These are phyloP conservation scores for Cervus canadensis DNA, from an alignment of 2,113 vertebrate species.

Conservation along the genomic window DNA sequence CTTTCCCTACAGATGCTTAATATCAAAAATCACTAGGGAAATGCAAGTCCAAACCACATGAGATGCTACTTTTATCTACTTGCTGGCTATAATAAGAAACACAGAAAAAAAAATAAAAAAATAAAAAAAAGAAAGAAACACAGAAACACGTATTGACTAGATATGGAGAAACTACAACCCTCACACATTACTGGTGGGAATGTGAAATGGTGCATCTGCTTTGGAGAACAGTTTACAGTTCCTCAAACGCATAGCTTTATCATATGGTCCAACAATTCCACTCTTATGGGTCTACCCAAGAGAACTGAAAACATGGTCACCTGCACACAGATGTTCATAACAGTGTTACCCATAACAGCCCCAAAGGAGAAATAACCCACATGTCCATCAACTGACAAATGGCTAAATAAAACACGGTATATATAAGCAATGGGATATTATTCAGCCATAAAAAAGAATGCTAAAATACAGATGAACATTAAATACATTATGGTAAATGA, in stretches of 20 bases:
- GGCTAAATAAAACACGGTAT: background rate
- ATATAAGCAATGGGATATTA: background rate
- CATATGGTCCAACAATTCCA: background rate
- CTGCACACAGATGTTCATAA: background rate
- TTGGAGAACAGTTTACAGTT: background rate
- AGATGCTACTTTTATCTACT: background rate
- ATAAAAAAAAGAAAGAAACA: background rate
- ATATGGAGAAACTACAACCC: background rate
- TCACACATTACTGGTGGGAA: background rate
- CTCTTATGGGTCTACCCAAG: background rate
- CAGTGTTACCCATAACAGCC: background rate
- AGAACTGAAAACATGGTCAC: background rate
- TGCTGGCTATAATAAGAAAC: background rate
- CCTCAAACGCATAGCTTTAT: background rate
- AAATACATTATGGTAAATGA: background rate
- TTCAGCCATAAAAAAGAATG: background rate
- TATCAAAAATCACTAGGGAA: background rate
- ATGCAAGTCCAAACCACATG: background rate
- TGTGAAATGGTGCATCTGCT: background rate
- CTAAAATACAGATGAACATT: background rate
- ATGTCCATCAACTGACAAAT: background rate
- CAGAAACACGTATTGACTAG: background rate
- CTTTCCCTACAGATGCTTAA: background rate
- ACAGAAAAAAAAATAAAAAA: background rate
- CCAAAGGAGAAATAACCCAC: background rate